phyloP scores from a whole-genome alignment of 1,140 invertebrate genomes.

The Scaptomyza montana region DNA sequence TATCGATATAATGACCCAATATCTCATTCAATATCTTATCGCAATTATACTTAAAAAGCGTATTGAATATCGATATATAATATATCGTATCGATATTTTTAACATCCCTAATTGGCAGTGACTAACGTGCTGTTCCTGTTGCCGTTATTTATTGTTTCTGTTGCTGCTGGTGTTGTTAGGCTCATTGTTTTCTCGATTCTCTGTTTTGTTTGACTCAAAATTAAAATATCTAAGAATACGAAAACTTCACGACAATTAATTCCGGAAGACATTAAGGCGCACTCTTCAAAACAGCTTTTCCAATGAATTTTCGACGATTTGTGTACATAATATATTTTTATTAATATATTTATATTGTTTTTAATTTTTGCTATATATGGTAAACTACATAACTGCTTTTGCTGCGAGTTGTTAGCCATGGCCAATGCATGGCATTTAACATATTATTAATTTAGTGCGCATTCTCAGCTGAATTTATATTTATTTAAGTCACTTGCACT shows the following conservation, averaged over 20 bases:
- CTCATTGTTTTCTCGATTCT: conserved; percentile 82
- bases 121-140: too few species aligned
- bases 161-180: conserved; percentile 70
- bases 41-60: too few species aligned
- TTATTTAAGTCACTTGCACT: too few species aligned
- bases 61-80: too few species aligned
- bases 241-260: conserved; percentile 84
- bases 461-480: too few species aligned
- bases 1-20: too few species aligned
- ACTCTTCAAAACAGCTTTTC: conserved; percentile 55
- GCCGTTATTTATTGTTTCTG: conserved; percentile 11
- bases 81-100: too few species aligned
- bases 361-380: conserved; percentile 76
- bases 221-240: conserved; percentile 84
- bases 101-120: too few species aligned
- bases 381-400: conserved; percentile 77
- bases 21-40: too few species aligned
- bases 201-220: conserved; percentile 83
- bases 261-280: conserved; percentile 83
- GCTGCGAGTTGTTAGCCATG: too few species aligned
- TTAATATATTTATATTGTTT: conserved; percentile 5
- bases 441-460: too few species aligned
- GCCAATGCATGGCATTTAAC: too few species aligned
- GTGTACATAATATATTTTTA: conserved; percentile 25
- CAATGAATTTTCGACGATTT: conserved; percentile 25